These are phyloP conservation scores for Poeciliopsis presidionis DNA, from an alignment of 2,797 vertebrate genomes.

Conservation along the genomic window DNA sequence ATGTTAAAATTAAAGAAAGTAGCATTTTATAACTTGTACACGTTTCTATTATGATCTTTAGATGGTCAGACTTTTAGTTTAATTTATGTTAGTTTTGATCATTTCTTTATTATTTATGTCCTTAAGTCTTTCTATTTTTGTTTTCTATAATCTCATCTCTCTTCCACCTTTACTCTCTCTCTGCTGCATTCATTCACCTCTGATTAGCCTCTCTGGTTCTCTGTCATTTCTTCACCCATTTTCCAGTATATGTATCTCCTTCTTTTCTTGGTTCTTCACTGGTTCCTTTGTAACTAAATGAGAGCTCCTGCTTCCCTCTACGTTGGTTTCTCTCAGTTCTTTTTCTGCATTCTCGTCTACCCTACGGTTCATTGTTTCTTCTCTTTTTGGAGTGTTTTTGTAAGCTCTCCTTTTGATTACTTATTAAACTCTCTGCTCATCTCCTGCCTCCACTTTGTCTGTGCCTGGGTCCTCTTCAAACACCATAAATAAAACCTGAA, in stretches of 20 bases:
- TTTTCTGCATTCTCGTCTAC: not conserved
- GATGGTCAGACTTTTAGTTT: not conserved
- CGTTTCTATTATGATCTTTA: not conserved
- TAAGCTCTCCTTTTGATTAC: not conserved
- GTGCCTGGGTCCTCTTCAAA: not conserved
- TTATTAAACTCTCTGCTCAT: not conserved
- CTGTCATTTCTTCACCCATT: not conserved
- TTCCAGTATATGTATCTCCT: not conserved
- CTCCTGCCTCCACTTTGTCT: not conserved
- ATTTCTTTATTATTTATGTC: not conserved
- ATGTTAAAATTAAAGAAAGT: not conserved
- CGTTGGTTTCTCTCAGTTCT: not conserved
- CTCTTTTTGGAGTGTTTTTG: not conserved
- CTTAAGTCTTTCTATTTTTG: not conserved
- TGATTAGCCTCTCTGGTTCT: not conserved
- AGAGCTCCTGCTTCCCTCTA: not conserved
- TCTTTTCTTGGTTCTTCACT: not conserved
- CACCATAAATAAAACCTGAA: not conserved
- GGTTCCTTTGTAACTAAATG: not conserved
- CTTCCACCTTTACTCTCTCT: not conserved
- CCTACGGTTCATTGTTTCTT: not conserved
- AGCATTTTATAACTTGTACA: not conserved
- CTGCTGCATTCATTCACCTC: not conserved
- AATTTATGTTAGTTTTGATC: not conserved
- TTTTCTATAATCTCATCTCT: not conserved